Evolutionary conservation across 2,888 invertebrate genomes (phyloP).

Genomic region (Geotrupes spiniger): DNA sequence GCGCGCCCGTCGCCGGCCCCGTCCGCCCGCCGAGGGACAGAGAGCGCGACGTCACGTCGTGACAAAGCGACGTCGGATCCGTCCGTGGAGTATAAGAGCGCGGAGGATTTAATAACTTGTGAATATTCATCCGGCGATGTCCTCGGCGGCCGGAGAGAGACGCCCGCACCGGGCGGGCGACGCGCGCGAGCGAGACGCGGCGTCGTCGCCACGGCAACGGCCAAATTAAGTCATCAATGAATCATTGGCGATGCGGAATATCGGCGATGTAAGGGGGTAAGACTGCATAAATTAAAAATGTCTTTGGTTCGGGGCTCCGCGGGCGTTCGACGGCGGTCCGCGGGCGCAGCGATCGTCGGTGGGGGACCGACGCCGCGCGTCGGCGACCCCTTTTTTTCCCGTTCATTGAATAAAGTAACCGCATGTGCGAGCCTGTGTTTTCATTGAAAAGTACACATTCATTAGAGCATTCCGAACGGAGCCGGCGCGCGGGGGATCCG

Average conservation of each 20-base stretch:
- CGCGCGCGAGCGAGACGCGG: constrained; percentile 27
- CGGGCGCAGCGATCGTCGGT: neutral
- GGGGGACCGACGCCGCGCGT: neutral
- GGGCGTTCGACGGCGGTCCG: constrained; percentile 2
- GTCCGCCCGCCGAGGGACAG: constrained; percentile 1
- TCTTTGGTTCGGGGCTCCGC: constrained; percentile 16
- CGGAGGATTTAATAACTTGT: constrained; percentile 53
- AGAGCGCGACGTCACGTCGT: constrained; percentile 11
- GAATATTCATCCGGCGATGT: constrained; percentile 50
- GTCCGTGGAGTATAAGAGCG: constrained; percentile 40
- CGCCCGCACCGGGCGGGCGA: constrained; percentile 23
- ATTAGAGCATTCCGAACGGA: neutral
- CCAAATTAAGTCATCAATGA: constrained; percentile 38
- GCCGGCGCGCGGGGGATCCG: no score
- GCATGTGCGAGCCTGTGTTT: neutral
- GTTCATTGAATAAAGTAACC: neutral
- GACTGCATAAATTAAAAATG: constrained; percentile 35
- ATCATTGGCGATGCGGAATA: constrained; percentile 37
- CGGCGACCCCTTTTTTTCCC: neutral
- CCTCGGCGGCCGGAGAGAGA: constrained; percentile 30
- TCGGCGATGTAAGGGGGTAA: constrained; percentile 33
- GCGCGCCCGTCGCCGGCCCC: constrained; percentile 11
- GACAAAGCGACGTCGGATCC: constrained; percentile 2
- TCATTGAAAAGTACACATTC: neutral
- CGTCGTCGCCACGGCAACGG: constrained; percentile 32